Evolutionary conservation across 1,140 invertebrate genomes (phyloP), one percentile per base, ranked within the genome.

Genomic region (Drosophila eugracilis): DNA sequence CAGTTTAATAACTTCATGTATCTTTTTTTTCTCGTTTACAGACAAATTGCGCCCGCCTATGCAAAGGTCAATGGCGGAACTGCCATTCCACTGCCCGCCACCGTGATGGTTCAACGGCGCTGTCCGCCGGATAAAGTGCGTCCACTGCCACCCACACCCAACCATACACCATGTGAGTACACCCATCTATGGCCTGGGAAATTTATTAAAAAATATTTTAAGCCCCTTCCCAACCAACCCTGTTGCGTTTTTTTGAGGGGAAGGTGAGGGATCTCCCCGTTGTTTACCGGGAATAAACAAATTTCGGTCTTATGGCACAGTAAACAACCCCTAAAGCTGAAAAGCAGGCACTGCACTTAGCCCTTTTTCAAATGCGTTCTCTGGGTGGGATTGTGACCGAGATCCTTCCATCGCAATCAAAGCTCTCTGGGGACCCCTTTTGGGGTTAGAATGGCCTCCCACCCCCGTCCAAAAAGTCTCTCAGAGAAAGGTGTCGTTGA

Each of bases 111-210:
- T n/a, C 93, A 94, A 59, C 93, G 95, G 74, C 93, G 95, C 92
- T 95, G 95, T 86, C 95, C 95, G 36, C 95, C 95, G 74, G 95
- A 96, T 92, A 96, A 96, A 92, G 93, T 94, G 75, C 93, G 95
- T 70, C 95, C 95, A 6, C 92, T 95, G 70, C 94, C 94, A 2
- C 92, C 94, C 28, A 94, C 94, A 5, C 93, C 94, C 62, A 92
- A 92, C 67, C 94, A 95, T 78, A 92, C 92, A 90, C 94, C 92
- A 78, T 89, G 91, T 91, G 80, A 91, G 91, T 91, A 69, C 44
- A 12, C 28, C 3, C 32, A 10, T 15, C 24, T 26, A 14, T 24
- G 59, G 70, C 55, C 21, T 74, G 73, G 49, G 74, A 75, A 83
- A 83, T 78, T 72, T 88, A 81, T 85, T 86, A 81, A 86, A 81